Conservation (phyloP, 1,140 invertebrate species). For the Acyrthosiphon pisum region DNA sequence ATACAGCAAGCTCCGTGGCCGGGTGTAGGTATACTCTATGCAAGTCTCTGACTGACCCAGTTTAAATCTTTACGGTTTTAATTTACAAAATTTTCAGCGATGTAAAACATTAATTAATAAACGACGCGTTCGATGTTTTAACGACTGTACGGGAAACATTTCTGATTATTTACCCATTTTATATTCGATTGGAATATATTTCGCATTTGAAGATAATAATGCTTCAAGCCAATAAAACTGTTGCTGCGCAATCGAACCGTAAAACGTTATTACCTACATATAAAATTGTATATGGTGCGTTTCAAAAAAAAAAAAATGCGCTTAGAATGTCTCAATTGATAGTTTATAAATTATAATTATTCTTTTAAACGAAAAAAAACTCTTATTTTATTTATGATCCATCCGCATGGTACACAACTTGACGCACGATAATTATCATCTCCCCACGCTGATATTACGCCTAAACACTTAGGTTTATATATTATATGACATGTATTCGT, state of each 20-base stretch:
- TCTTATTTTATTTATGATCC: slow-evolving; percentile 8
- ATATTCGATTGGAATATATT: neutral
- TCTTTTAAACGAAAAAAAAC: neutral
- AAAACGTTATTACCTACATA: neutral
- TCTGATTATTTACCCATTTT: neutral
- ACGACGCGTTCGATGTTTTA: neutral
- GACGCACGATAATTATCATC: neutral
- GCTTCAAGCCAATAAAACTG: neutral
- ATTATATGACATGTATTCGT: slow-evolving; percentile 4
- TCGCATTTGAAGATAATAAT: neutral
- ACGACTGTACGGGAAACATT: neutral
- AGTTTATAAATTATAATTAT: slow-evolving; percentile 6
- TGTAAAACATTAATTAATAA: neutral
- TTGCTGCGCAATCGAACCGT: neutral
- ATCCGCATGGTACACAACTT: neutral
- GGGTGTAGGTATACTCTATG: neutral
- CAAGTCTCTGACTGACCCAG: neutral
- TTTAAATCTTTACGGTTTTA: neutral
- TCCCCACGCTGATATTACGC: slow-evolving; percentile 1
- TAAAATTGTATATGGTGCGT: too few relatives aligned
- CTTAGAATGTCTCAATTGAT: neutral
- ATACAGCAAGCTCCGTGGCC: too few relatives aligned
- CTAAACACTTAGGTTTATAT: neutral
- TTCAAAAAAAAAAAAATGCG: neutral
- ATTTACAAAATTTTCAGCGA: neutral